Percentiles rank a stretch among this genome's conserved stretches.
phyloP scores from a whole-genome alignment of 35 echinoderm and acorn worm species.

The Ophioderma brevispina region DNA sequence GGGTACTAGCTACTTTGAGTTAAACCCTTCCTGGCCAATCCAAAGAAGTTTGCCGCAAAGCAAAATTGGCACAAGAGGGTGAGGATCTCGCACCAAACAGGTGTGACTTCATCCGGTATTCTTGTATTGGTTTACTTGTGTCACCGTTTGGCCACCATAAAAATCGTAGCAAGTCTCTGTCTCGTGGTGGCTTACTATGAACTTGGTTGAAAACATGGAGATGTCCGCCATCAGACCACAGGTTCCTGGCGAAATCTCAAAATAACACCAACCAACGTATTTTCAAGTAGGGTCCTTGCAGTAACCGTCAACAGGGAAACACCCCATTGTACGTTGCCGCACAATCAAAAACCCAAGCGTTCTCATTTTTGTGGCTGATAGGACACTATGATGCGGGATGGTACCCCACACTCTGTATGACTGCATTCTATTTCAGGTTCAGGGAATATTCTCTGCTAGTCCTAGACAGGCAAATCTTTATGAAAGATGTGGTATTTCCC shows the following conservation, averaged over 20 bases:
- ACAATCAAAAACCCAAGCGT: slow-evolving; percentile 36
- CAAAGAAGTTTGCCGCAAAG: slow-evolving; percentile 19
- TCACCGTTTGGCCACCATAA: slow-evolving; percentile 76
- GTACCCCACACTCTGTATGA: not conserved
- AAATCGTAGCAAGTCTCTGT: slow-evolving; percentile 59
- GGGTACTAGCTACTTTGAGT: slow-evolving; percentile 6
- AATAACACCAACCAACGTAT: slow-evolving; percentile 62
- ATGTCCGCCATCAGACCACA: slow-evolving; percentile 55
- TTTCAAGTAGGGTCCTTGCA: slow-evolving; percentile 36
- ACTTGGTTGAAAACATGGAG: slow-evolving; percentile 69
- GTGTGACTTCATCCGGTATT: slow-evolving; percentile 60
- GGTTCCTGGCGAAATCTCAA: slow-evolving; percentile 51
- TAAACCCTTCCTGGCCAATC: not conserved
- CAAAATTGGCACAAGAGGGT: slow-evolving; percentile 54
- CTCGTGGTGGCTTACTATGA: not conserved
- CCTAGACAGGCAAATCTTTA: not conserved
- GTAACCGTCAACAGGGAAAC: slow-evolving; percentile 27
- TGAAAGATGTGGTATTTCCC: not conserved
- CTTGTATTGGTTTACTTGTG: not conserved
- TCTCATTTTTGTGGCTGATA: slow-evolving; percentile 36
- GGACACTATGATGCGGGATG: not conserved
- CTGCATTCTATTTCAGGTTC: not conserved
- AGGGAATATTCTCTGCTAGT: not conserved
- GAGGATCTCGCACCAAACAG: slow-evolving; percentile 57
- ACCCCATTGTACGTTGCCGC: slow-evolving; percentile 33